A percentile compares a stretch with the other conserved stretches of the same genome.
phyloP scores from a whole-genome alignment of 2,888 invertebrate genomes.

The Fabriciana adippe region DNA sequence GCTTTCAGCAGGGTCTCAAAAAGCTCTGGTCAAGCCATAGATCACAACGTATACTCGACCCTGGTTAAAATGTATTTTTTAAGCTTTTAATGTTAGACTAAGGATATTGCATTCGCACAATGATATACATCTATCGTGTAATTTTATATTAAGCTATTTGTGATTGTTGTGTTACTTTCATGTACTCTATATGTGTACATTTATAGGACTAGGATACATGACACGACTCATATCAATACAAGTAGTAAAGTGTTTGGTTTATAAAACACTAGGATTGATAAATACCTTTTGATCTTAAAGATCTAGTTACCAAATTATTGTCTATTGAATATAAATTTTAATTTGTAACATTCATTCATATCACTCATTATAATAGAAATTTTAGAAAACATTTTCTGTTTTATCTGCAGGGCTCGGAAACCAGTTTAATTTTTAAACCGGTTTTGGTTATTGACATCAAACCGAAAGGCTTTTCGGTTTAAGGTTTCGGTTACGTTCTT shows the following conservation, averaged over 20 bases:
- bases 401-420: too few species aligned
- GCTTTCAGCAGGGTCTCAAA: not conserved
- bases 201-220: not conserved
- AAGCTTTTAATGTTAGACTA: not conserved
- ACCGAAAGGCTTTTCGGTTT: too few species aligned
- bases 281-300: too few species aligned
- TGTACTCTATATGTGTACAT: constrained; percentile 5
- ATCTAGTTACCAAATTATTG: too few species aligned
- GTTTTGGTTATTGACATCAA: too few species aligned
- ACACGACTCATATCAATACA: constrained; percentile 4
- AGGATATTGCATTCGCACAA: not conserved
- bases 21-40: not conserved
- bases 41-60: not conserved
- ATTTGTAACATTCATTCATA: too few species aligned
- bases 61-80: constrained; percentile 1
- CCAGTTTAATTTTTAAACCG: too few species aligned
- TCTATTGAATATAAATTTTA: too few species aligned
- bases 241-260: not conserved
- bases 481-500: too few species aligned
- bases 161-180: not conserved
- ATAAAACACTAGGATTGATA: not conserved
- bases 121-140: not conserved
- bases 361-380: too few species aligned
- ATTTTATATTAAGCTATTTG: not conserved
- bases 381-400: too few species aligned